Evolutionary conservation across 1,140 invertebrate genomes (phyloP).

Genomic region (Aphis gossypii): DNA sequence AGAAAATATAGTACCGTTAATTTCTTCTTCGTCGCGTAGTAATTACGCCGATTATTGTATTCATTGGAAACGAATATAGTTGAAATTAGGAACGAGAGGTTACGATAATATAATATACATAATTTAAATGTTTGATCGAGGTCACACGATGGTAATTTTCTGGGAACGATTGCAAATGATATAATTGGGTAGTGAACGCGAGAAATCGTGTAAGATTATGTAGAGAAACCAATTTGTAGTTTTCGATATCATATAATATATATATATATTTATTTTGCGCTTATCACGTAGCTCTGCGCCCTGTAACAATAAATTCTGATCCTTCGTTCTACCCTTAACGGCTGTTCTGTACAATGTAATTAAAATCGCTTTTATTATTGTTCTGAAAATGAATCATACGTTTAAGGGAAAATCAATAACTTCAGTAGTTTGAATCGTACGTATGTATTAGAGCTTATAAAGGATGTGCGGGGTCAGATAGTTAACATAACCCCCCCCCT

Average conservation of each 20-base stretch:
- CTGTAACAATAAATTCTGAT: neutral
- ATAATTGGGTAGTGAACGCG: neutral
- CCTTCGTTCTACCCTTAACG: neutral
- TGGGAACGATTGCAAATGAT: neutral
- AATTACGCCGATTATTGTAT: neutral
- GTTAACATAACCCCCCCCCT: neutral
- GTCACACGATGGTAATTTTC: constrained; percentile 2
- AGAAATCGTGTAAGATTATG: neutral
- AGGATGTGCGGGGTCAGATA: neutral
- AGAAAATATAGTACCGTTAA: constrained; percentile 9
- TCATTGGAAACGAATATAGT: neutral
- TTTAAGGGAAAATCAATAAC: neutral
- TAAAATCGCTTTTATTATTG: neutral
- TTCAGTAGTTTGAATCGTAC: neutral
- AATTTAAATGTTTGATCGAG: neutral
- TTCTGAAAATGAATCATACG: neutral
- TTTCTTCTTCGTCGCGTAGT: neutral
- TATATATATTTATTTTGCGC: neutral
- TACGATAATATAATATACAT: neutral
- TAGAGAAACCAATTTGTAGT: neutral
- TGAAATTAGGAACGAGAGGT: neutral
- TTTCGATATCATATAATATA: neutral
- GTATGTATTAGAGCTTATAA: neutral
- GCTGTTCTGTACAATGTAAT: neutral
- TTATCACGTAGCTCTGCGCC: neutral